These are phyloP conservation scores for Lucilia cuprina DNA, from an alignment of 1,140 invertebrate species.

Conservation along the genomic window DNA sequence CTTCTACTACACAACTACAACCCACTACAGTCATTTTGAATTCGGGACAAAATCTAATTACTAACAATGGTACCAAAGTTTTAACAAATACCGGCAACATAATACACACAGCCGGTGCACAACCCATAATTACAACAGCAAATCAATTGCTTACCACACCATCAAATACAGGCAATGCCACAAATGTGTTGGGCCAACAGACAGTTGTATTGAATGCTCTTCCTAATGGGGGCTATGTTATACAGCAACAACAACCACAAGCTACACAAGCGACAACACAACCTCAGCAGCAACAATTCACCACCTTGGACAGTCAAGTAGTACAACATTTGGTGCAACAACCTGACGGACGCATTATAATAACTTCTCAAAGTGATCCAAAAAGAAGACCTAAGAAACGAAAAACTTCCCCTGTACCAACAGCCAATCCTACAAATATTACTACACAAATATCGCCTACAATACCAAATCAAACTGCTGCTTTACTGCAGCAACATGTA, in stretches of 20 bases:
- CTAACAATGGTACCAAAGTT: slow-evolving; percentile 39
- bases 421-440: slow-evolving; percentile 40
- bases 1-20: slow-evolving; percentile 27
- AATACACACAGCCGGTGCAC: slow-evolving; percentile 46
- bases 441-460: slow-evolving; percentile 61
- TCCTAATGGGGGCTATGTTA: slow-evolving; percentile 78
- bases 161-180: slow-evolving; percentile 30
- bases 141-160: slow-evolving; percentile 62
- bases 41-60: slow-evolving; percentile 43
- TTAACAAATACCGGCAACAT: slow-evolving; percentile 36
- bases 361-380: slow-evolving; percentile 73
- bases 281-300: slow-evolving; percentile 69
- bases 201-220: slow-evolving; percentile 83
- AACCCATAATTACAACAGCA: slow-evolving; percentile 58
- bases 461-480: slow-evolving; percentile 56
- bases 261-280: slow-evolving; percentile 42
- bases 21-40: slow-evolving; percentile 52
- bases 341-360: slow-evolving; percentile 64
- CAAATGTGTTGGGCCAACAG: slow-evolving; percentile 74
- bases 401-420: slow-evolving; percentile 64
- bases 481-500: slow-evolving; percentile 49
- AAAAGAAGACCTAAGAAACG: slow-evolving; percentile 79
- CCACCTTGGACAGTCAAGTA: slow-evolving; percentile 70
- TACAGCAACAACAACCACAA: slow-evolving; percentile 71
- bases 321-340: slow-evolving; percentile 68